phyloP scores from a whole-genome alignment of 2,113 vertebrate genomes.

The Tachycineta bicolor region DNA sequence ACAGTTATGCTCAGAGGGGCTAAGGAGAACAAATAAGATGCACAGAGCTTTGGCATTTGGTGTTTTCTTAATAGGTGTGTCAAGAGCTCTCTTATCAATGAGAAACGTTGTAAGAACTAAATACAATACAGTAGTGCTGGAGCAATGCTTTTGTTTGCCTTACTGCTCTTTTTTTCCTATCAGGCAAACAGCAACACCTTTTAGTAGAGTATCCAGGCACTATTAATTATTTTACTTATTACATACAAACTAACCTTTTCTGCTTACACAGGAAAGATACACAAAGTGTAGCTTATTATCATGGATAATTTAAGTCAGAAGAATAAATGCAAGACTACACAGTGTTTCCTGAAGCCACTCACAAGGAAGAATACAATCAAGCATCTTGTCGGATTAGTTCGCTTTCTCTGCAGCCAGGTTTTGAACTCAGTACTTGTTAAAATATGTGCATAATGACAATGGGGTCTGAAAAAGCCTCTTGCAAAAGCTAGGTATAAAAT shows the following conservation, averaged over 20 bases:
- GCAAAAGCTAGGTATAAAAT: not conserved
- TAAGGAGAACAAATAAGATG: not conserved
- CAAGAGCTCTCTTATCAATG: not conserved
- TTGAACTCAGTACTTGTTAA: not conserved
- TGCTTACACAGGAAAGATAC: not conserved
- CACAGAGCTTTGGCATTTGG: not conserved
- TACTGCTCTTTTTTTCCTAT: too few relatives aligned
- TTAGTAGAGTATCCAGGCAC: not conserved
- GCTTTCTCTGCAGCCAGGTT: not conserved
- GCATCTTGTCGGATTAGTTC: not conserved
- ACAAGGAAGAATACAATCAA: not conserved
- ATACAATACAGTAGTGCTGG: not conserved
- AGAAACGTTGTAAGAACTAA: not conserved
- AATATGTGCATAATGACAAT: rapidly evolving
- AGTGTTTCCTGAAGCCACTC: not conserved
- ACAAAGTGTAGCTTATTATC: not conserved
- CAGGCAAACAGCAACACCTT: not conserved
- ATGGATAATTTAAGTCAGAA: not conserved
- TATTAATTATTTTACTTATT: not conserved
- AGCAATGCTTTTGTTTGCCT: not conserved
- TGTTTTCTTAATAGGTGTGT: not conserved
- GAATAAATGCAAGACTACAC: not conserved
- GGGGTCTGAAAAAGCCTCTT: not conserved
- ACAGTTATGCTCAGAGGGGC: not conserved
- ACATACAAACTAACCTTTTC: not conserved